Conservation (phyloP, 2,888 invertebrate genomes). For the Synergus laeviventris region DNA sequence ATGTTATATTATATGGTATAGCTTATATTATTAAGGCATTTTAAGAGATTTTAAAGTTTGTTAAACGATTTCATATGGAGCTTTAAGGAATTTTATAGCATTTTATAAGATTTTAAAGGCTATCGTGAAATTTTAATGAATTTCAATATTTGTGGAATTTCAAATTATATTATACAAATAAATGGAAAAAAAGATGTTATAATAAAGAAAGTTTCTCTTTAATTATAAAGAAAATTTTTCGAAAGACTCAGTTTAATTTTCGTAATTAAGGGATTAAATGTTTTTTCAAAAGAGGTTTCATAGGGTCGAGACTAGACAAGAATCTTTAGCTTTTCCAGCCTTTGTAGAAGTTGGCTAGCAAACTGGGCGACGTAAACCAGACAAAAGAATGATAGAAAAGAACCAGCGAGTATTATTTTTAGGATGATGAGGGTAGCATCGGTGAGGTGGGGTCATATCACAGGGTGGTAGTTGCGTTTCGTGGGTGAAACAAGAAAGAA, state of each 20-base stretch:
- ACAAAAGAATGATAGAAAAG: slow-evolving; percentile 67
- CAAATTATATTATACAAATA: too few relatives aligned
- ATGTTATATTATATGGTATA: too few relatives aligned
- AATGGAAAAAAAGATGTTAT: too few relatives aligned
- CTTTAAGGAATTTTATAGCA: too few relatives aligned
- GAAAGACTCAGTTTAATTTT: slow-evolving; percentile 45
- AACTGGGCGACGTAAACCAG: slow-evolving; percentile 49
- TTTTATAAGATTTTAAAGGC: too few relatives aligned
- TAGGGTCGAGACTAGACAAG: slow-evolving; percentile 44
- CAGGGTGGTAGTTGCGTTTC: slow-evolving; percentile 36
- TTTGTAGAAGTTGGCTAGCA: slow-evolving; percentile 44
- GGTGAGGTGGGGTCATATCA: slow-evolving; percentile 55
- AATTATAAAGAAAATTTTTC: background rate
- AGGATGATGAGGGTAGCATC: slow-evolving; percentile 56
- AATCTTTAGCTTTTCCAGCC: slow-evolving; percentile 47
- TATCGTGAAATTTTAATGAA: too few relatives aligned
- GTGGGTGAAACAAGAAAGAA: slow-evolving; percentile 35
- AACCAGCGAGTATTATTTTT: slow-evolving; percentile 64
- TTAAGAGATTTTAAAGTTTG: too few relatives aligned
- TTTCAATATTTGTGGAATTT: too few relatives aligned
- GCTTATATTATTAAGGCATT: too few relatives aligned
- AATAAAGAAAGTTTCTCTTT: background rate
- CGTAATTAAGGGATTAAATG: slow-evolving; percentile 54
- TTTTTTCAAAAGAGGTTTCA: slow-evolving; percentile 38
- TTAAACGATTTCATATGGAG: too few relatives aligned